Evolutionary conservation across 2,888 invertebrate species (phyloP).

Genomic region (Schrankia costaestrigalis): DNA sequence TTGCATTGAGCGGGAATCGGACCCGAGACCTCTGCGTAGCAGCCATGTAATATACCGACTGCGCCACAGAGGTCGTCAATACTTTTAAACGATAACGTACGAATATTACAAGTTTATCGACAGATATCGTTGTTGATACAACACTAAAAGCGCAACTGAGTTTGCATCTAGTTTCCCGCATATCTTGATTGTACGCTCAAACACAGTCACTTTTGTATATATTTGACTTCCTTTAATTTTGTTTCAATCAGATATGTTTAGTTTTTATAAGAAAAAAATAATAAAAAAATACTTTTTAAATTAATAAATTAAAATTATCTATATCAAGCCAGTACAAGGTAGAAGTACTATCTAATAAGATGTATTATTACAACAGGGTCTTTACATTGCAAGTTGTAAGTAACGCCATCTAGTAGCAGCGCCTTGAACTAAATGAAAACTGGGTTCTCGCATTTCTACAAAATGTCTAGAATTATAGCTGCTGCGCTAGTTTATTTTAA

Average conservation of each 20-base stretch:
- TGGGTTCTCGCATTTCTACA: background rate
- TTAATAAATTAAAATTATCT: background rate
- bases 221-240: constrained; percentile 42
- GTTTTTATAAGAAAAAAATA: constrained; percentile 19
- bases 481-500: constrained; percentile 1
- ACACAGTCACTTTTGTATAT: constrained; percentile 51
- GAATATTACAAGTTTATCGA: constrained; percentile 18
- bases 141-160: constrained; percentile 47
- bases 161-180: constrained; percentile 50
- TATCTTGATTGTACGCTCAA: constrained; percentile 65
- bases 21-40: no score
- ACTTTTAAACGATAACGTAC: background rate
- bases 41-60: no score
- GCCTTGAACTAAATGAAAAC: constrained; percentile 11
- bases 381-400: constrained; percentile 1
- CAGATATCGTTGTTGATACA: constrained; percentile 16
- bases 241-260: constrained; percentile 34
- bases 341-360: no score
- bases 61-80: background rate
- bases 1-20: no score
- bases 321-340: background rate
- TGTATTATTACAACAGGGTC: no score
- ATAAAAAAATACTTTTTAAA: background rate
- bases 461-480: background rate
- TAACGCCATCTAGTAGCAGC: constrained; percentile 22